These are phyloP conservation scores for Orthonychiurus folsomi DNA, from an alignment of 2,888 invertebrate species.

Conservation along the genomic window DNA sequence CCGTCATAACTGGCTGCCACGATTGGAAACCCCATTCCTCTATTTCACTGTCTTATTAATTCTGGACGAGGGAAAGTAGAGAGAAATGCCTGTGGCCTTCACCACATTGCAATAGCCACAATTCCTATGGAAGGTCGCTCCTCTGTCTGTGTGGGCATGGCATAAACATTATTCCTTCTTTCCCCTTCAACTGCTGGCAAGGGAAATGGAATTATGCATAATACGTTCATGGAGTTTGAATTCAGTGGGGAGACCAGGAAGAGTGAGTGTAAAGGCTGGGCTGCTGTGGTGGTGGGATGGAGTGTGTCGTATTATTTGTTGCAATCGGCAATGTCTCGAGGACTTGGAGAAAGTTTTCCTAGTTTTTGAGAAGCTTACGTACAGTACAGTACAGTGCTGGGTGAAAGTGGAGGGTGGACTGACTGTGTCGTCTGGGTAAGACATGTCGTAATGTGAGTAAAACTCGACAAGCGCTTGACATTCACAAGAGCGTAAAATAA, in stretches of 20 bases:
- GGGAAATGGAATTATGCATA: neutral
- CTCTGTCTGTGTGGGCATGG: no score
- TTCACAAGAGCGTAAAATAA: slow-evolving; percentile 1
- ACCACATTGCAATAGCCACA: no score
- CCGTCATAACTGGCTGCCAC: neutral
- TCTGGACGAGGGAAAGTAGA: neutral
- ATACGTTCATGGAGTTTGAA: neutral
- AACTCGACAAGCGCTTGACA: neutral
- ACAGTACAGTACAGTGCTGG: no score
- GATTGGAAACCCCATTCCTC: neutral
- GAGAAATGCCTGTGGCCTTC: neutral
- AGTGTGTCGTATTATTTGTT: no score
- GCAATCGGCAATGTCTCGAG: neutral
- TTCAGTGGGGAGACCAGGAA: neutral
- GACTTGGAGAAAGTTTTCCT: neutral
- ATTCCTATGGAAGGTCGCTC: no score
- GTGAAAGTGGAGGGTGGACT: neutral
- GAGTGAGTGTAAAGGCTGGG: neutral
- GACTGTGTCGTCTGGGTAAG: no score
- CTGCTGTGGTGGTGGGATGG: no score
- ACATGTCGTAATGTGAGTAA: neutral
- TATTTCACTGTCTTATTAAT: slow-evolving; percentile 1
- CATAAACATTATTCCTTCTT: no score
- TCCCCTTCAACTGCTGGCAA: no score
- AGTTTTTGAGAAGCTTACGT: neutral